Percentiles rank a stretch among this genome's conserved stretches.
These are phyloP conservation scores for Aythya baeri DNA, from an alignment of 2,113 vertebrate genomes.

Conservation along the genomic window DNA sequence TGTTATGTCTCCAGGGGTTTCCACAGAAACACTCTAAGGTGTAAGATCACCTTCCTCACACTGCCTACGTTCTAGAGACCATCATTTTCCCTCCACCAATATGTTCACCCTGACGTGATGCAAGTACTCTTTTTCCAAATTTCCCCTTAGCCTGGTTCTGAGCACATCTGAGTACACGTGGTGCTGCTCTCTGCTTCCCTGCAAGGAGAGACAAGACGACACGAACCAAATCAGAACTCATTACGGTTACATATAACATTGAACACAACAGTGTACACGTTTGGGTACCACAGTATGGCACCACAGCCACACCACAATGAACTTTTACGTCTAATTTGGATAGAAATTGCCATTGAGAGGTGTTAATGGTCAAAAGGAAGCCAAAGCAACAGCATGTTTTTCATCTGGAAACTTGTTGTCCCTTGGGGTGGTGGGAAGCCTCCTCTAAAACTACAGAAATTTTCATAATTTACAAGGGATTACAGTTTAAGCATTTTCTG, in stretches of 20 bases:
- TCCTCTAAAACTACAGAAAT: neutral
- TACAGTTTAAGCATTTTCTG: neutral
- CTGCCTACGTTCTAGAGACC: neutral
- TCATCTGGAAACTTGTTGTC: neutral
- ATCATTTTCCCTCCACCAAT: neutral
- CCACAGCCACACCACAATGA: neutral
- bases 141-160: neutral
- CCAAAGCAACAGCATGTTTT: neutral
- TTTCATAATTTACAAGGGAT: neutral
- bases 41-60: neutral
- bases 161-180: neutral
- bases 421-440: neutral
- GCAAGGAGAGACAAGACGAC: neutral
- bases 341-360: neutral
- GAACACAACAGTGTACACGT: rapidly evolving
- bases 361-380: neutral
- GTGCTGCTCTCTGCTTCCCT: neutral
- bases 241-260: neutral
- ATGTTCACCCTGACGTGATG: neutral
- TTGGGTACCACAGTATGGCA: neutral
- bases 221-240: neutral
- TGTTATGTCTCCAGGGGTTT: neutral
- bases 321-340: neutral
- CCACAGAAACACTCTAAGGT: neutral
- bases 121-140: neutral